A percentile compares a stretch with the other conserved stretches of the same genome.
These are phyloP conservation scores for Limanda limanda DNA, from an alignment of 2,113 vertebrate species.

Conservation along the genomic window DNA sequence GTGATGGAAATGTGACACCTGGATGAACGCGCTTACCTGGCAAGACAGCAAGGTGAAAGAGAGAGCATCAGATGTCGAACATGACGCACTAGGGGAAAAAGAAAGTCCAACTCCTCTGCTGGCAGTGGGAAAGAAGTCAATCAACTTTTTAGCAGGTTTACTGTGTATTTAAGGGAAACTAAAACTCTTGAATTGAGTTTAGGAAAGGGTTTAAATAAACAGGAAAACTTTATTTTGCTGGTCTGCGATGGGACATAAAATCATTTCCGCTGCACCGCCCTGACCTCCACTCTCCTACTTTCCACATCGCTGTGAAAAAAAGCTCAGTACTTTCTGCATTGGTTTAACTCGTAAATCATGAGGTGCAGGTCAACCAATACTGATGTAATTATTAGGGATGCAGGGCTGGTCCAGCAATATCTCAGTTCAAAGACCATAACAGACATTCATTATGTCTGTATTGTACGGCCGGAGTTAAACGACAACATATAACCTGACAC, in stretches of 20 bases:
- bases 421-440: background rate
- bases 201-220: background rate
- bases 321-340: background rate
- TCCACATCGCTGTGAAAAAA: background rate
- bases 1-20: too few species aligned
- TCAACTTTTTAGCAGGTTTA: too few species aligned
- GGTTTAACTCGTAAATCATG: background rate
- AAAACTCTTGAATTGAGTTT: background rate
- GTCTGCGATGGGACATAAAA: background rate
- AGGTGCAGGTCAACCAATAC: background rate
- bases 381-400: background rate
- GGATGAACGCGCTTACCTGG: too few species aligned
- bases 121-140: too few species aligned
- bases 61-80: too few species aligned
- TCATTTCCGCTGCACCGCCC: background rate
- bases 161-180: background rate
- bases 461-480: background rate
- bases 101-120: too few species aligned
- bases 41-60: too few species aligned
- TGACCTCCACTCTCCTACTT: constrained; percentile 9
- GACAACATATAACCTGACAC: background rate
- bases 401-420: background rate
- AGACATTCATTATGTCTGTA: background rate
- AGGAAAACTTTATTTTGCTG: background rate
- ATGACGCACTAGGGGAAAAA: too few species aligned